Evolutionary conservation across 2,888 invertebrate genomes (phyloP), one percentile per base, ranked within the genome.

Genomic region (Lepidonotus clava): DNA sequence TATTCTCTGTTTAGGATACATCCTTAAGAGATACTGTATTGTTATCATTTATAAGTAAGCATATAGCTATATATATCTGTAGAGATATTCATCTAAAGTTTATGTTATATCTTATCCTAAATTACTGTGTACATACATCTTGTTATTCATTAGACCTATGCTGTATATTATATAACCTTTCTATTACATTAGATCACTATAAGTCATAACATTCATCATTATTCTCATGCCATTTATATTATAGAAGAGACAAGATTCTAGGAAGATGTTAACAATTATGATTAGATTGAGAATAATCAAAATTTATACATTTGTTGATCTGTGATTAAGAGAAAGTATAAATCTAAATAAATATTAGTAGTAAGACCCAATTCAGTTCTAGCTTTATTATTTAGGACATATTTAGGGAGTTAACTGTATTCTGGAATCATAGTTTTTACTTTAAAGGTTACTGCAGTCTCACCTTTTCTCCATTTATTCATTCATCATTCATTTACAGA

Each of bases 81-180:
- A n/a, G 14, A 56, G 5, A 4, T n/a, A n/a, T 56, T 5, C n/a
- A 56, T 56, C 8, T 56, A 18, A n/a, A 18, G n/a, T 56, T 61
- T 61, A n/a, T 61, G 32, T 61, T 1, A 61, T 61, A 61, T 61
- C 61, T 61, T 32, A 61, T 61, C 28, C 61, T 61, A 28, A 61
- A 61, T 61, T 24, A 61, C 11, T 2, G 24, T n/a, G 28, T n/a
- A 24, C 28, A 24, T 61, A 61, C 61, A 61, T 61, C 11, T 4
- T 11, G 24, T 61, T 18, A 18, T 18, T 28, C 8, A 24, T 24
- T 61, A 61, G n/a, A n/a, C n/a, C n/a, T 24, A 24, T 2, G 53
- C 53, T 61, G 61, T 61, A 61, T 61, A 24, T 11, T 61, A 61
- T 61, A 61, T 24, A 32, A 32, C 24, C 61, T 11, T 61, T 56